Evolutionary conservation across 2,113 vertebrate genomes (phyloP).

Genomic region (Prionailurus bengalensis): DNA sequence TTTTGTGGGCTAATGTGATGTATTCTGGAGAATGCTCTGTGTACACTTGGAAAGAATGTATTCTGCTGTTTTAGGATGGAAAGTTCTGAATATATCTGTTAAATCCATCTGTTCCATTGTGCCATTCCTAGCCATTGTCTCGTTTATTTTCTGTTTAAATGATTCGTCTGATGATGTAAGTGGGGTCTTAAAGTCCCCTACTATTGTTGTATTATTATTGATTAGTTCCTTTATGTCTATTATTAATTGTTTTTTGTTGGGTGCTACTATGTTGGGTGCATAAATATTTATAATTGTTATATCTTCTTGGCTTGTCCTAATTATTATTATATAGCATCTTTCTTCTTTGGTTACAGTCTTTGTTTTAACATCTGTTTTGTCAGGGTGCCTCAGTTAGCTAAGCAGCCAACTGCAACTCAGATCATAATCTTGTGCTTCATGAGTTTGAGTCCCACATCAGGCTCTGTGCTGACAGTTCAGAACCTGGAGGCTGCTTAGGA

Average conservation of each 20-base stretch:
- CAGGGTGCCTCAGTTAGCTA: too few species aligned
- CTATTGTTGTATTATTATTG: background rate
- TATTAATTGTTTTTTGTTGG: background rate
- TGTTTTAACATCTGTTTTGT: background rate
- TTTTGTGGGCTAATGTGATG: background rate
- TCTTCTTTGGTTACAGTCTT: background rate
- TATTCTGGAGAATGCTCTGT: background rate
- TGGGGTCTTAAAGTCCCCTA: background rate
- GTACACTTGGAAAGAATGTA: background rate
- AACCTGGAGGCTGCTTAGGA: too few species aligned
- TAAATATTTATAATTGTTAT: background rate
- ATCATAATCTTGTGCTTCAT: too few species aligned
- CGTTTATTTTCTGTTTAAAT: background rate
- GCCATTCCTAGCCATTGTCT: background rate
- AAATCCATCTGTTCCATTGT: background rate
- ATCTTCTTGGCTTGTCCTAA: background rate
- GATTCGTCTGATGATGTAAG: background rate
- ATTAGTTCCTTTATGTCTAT: background rate
- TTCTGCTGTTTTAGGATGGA: background rate
- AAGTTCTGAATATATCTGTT: background rate
- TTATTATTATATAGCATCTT: background rate
- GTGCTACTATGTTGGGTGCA: background rate
- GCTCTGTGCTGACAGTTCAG: too few species aligned
- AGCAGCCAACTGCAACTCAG: too few species aligned
- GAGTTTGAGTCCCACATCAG: too few species aligned